Base-by-base conservation (phyloP, 2,888 invertebrate genomes). In the Pharmacophagus antenor region DNA sequence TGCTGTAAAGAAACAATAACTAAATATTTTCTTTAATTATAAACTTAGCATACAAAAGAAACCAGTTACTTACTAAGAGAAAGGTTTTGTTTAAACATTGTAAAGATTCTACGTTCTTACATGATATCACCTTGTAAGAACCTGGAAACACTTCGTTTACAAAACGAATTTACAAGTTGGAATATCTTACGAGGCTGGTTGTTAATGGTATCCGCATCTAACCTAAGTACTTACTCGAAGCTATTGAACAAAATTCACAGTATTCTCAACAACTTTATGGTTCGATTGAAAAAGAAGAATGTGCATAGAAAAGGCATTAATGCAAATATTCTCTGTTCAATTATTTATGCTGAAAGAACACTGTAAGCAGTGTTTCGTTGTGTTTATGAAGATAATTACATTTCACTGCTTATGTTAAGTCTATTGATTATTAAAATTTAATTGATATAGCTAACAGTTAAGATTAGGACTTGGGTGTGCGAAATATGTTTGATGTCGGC, bases 251-350 rank as follows among this genome's bases (percentile, higher is more conserved):
- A 60, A 68, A 66, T 67, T 68, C 68, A 59, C 65, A 65, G 57
- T 65, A 70, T 71, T 74, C 69, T 68, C 63, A 70, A 69, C 68
- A 67, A 68, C 65, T 82, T 84, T 85, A 86, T 84, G 76, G 74
- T 82, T 85, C 81, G 82, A 85, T 85, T 80, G 51, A 76, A 81
- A 75, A 79, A 79, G 77, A 81, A 80, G 78, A 81, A 83, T 83
- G 77, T 70, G 72, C 76, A 79, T 74, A 73, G 77, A 81, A 84
- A 74, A 71, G 64, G 72, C 77, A 85, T 86, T 17, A 85, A 82
- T 77, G 79, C 77, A 79, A 84, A 83, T 79, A 82, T 79, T 79
- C 72, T 76, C 74, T 80, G 80, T 85, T 81, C 78, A 81, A 85
- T 85, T 84, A 85, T 86, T 85, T 81, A 85, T 77, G 77, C 80